Conservation (phyloP, 2,888 invertebrate species). For the Herminia tarsipennalis region DNA sequence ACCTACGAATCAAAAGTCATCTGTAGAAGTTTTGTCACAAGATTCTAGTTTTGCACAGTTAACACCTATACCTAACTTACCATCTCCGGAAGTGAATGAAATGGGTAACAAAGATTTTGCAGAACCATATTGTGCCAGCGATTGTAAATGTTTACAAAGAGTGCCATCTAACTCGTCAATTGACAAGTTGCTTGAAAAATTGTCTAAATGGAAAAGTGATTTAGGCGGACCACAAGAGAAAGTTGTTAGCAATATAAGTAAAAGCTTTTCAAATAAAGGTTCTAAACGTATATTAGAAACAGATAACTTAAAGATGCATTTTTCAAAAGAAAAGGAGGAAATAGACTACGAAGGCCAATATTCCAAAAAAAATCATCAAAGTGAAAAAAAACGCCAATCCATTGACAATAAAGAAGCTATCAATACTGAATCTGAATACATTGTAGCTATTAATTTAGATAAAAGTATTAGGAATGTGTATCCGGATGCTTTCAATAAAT, state of each 20-base stretch:
- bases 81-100: constrained; percentile 29
- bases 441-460: constrained; percentile 67
- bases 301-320: constrained; percentile 11
- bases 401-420: constrained; percentile 7
- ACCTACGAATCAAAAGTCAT: constrained; percentile 35
- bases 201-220: constrained; percentile 58
- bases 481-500: too few species aligned
- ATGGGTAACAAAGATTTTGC: constrained; percentile 24
- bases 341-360: background rate
- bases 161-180: constrained; percentile 71
- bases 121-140: constrained; percentile 46
- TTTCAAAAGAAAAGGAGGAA: constrained; percentile 5
- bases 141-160: constrained; percentile 69
- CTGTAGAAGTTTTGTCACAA: constrained; percentile 37
- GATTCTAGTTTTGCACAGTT: constrained; percentile 46
- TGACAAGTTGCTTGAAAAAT: constrained; percentile 63
- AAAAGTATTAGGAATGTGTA: constrained; percentile 63
- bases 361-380: background rate
- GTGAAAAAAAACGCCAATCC: background rate
- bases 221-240: constrained; percentile 26
- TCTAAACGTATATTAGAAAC: constrained; percentile 5
- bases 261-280: constrained; percentile 6
- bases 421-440: constrained; percentile 64
- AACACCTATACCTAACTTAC: constrained; percentile 51
- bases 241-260: constrained; percentile 12